Evolutionary conservation across 2,113 vertebrate genomes (phyloP), one percentile per base, ranked within the genome.

Genomic region (Hippolais icterina): DNA sequence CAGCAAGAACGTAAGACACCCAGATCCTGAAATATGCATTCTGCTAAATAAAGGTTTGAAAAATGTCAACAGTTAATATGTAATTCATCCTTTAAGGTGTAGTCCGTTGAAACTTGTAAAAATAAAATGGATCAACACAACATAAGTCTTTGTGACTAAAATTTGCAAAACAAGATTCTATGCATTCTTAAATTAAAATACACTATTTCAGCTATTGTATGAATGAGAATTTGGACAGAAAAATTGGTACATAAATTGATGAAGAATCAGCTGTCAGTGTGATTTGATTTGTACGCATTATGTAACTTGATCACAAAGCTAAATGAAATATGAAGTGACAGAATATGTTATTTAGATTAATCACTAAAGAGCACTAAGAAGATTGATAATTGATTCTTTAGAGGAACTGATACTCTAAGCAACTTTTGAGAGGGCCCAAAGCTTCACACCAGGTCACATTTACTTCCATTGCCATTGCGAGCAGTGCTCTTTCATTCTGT

Each of bases 281-380:
- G 78, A 88, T 74, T 49, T 87, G 83, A 88, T 94, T 39, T 39
- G 54, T 92, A 71, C 82, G 44, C 53, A 20, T 96, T 96, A 90
- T 87, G 65, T 91, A 94, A 92, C 61, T 91, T 92, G 37, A 79
- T 96, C 85, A 82, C 57, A 68, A 91, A 94, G 76, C 68, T 84
- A 96, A 97, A 96, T 95, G 11, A 96, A 97, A 96, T 95, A 97
- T 89, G 97, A 96, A 97, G 89, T 95, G 74, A 35, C 57, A 95
- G 87, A 92, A 91, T 69, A 19, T 6, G 20, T 87, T 83, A 76
- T 94, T 96, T 87, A 90, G 56, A 75, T 50, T 39, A 93, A 80
- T 74, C 56, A 65, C 76, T 79, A 87, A 93, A 83, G 65, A 54
- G 56, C 3, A 2, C 9, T 63, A 68, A 54, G 59, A 89, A 78